A percentile compares a stretch with the other conserved stretches of the same genome.
Evolutionary conservation across 1,140 invertebrate species (phyloP).

Genomic region (Littorina saxatilis): DNA sequence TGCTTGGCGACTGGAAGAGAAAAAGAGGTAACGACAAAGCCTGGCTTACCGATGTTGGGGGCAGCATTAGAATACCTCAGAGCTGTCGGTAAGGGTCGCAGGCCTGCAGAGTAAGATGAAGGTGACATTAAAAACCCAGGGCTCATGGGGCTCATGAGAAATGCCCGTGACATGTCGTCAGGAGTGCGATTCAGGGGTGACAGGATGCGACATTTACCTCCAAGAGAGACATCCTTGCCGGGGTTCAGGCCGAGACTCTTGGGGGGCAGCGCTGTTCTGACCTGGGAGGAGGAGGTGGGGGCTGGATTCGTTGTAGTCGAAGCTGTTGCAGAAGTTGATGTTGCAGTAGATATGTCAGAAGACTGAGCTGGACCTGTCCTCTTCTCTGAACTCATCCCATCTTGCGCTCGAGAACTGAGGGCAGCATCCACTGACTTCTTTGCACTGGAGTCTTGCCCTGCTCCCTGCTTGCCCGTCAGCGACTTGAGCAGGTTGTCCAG

Average conservation of each 20-base stretch:
- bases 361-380: neutral
- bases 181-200: neutral
- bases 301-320: neutral
- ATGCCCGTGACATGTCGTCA: constrained; percentile 22
- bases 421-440: neutral
- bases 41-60: constrained; percentile 59
- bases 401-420: neutral
- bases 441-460: neutral
- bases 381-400: neutral
- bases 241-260: constrained; percentile 8
- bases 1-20: neutral
- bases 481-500: constrained; percentile 8
- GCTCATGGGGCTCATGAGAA: constrained; percentile 25
- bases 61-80: constrained; percentile 46
- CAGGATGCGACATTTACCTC: constrained; percentile 24
- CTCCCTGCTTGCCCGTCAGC: neutral
- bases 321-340: no score
- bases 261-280: constrained; percentile 6
- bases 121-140: constrained; percentile 21
- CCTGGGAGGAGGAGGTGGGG: neutral
- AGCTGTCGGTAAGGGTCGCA: neutral
- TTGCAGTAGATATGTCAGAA: neutral
- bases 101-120: constrained; percentile 31
- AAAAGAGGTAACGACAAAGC: neutral
- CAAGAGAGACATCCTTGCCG: constrained; percentile 14